phyloP scores from a whole-genome alignment of 2,888 invertebrate genomes.

The Sphinx pinastri region DNA sequence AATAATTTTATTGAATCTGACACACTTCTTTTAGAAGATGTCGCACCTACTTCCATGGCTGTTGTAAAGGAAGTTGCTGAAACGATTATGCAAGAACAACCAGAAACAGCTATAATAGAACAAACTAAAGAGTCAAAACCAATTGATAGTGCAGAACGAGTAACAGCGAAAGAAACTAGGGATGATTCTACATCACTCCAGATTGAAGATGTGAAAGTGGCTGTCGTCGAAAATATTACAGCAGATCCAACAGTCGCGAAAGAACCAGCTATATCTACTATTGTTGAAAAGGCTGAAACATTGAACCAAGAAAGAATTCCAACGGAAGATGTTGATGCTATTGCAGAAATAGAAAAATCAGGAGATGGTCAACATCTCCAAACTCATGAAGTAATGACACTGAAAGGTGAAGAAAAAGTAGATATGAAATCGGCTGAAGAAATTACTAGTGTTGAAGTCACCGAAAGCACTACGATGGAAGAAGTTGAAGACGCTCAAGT shows the following conservation, averaged over 20 bases:
- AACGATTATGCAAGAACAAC: background rate
- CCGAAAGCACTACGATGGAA: background rate
- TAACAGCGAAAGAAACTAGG: background rate
- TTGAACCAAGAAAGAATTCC: background rate
- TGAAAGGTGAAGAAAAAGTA: constrained; percentile 27
- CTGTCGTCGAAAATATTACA: constrained; percentile 14
- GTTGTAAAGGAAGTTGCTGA: background rate
- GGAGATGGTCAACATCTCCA: background rate
- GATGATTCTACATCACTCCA: background rate
- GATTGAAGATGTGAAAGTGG: background rate
- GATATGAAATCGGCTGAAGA: constrained; percentile 29
- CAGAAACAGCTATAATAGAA: constrained; percentile 26
- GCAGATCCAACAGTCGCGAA: background rate
- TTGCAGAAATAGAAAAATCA: constrained; percentile 3
- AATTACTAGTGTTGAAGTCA: background rate
- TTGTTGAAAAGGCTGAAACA: background rate
- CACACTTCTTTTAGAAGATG: background rate
- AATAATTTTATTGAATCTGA: background rate
- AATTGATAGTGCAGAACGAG: background rate
- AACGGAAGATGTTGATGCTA: background rate
- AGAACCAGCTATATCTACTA: background rate
- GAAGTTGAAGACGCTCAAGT: background rate
- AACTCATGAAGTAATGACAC: constrained; percentile 5
- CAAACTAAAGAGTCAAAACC: background rate
- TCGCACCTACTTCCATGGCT: background rate